Evolutionary conservation across 2,113 vertebrate genomes (phyloP), one percentile per base, ranked within the genome.

Genomic region (Arothron firmamentum): DNA sequence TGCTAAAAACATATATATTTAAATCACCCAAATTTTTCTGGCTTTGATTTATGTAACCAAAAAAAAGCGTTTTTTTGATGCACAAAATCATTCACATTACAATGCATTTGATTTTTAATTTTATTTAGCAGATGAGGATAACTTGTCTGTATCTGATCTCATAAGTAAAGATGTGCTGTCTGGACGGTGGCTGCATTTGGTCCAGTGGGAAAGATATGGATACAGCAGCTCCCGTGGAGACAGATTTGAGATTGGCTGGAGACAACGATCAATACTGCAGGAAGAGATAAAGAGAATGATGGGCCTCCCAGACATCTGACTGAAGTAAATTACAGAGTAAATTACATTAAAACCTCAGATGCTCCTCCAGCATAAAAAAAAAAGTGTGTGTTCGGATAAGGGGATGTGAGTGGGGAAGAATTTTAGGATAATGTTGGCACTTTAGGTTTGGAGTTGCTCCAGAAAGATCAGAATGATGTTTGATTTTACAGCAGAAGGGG

Each of bases 251-350:
- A 87, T 81, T 83, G 84, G 79, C 75, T 56, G 46, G 72, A 65
- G 79, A 80, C 23, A 34, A 75, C 51, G 76, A 88, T 85, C 85
- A 16, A 87, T 87, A 83, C 13, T 63, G 55, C 72, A 72, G 83
- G 75, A 85, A 66, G 62, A 68, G 70, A 88, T 77, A 55, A 60
- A 77, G 70, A 80, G 79, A 84, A 72, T 85, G 81, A 84, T 80
- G 72, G 85, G 76, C 78, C 81, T 79, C 65, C 56, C 76, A 49
- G 69, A 82, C 74, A 75, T 78, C 70, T 67, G 67, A 71, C 77
- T 65, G 65, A 83, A 78, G 72, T 79, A 80, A 83, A 87, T 87
- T 80, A 83, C 70, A 85, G 81, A 79, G 70, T 80, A 80, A 83
- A 87, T 87, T 80, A 83, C 70, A 85, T 85, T 83, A 81, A 72